Conservation (phyloP, 1,140 invertebrate genomes). For the Agrilus planipennis region DNA sequence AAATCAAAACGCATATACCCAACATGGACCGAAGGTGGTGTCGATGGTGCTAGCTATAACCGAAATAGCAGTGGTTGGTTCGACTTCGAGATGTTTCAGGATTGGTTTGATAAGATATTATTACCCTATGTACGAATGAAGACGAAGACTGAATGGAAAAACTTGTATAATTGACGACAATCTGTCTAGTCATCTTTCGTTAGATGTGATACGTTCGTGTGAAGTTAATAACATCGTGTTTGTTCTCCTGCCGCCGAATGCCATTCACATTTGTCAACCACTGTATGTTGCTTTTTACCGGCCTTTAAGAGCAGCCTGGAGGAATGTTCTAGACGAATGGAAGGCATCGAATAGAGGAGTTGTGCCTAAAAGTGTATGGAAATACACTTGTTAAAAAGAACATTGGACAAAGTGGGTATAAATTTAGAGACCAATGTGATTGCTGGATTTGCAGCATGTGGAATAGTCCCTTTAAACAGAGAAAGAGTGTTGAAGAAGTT, state of each 20-base stretch:
- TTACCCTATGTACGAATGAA: too few species aligned
- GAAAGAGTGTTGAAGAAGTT: background rate
- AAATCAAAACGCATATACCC: background rate
- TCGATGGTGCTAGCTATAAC: conserved; percentile 26
- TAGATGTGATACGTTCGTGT: conserved; percentile 6
- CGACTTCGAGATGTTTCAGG: conserved; percentile 6
- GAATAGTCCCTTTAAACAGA: background rate
- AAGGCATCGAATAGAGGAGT: conserved; percentile 15
- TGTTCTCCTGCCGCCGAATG: conserved; percentile 32
- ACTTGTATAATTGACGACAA: conserved; percentile 10
- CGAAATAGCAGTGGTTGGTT: conserved; percentile 27
- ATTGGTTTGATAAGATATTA: conserved; percentile 16
- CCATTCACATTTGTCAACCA: conserved; percentile 34
- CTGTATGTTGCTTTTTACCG: conserved; percentile 34
- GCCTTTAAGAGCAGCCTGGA: conserved; percentile 31
- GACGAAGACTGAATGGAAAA: too few species aligned
- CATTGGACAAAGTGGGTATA: background rate
- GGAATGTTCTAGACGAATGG: conserved; percentile 26
- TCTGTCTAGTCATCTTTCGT: conserved; percentile 5
- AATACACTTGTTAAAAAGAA: conserved; percentile 1
- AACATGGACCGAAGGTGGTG: conserved; percentile 18
- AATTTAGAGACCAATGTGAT: background rate
- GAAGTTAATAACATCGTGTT: conserved; percentile 17
- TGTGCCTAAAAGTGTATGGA: conserved; percentile 8
- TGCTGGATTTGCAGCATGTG: background rate